phyloP scores from a whole-genome alignment of 2,888 invertebrate species.

The Drosophila algonquin region DNA sequence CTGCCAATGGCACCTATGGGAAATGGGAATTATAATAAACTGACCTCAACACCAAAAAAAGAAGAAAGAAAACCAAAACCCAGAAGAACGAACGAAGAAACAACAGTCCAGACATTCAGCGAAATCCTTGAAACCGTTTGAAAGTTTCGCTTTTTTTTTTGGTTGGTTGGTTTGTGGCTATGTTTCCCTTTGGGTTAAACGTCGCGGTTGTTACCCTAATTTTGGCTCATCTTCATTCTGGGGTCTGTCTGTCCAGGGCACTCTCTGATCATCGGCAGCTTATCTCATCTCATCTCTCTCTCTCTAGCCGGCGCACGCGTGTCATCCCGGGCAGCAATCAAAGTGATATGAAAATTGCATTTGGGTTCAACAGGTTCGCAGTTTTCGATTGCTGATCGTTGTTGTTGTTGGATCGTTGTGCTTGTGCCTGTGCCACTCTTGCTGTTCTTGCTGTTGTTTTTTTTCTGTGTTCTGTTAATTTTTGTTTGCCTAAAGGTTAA shows the following conservation, averaged over 20 bases:
- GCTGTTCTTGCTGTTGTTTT: constrained; percentile 29
- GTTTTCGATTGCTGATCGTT: constrained; percentile 48
- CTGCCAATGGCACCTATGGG: constrained; percentile 78
- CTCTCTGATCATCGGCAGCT: constrained; percentile 63
- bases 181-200: neutral
- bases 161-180: neutral
- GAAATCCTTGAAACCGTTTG: constrained; percentile 79
- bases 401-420: constrained; percentile 19
- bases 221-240: constrained; percentile 60
- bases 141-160: constrained; percentile 74
- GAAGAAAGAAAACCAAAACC: constrained; percentile 3
- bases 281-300: constrained; percentile 65
- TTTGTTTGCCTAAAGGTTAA: constrained; percentile 79
- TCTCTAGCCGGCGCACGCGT: constrained; percentile 71
- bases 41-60: constrained; percentile 56
- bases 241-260: neutral
- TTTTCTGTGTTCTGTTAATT: constrained; percentile 51
- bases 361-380: constrained; percentile 80
- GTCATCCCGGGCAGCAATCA: constrained; percentile 80
- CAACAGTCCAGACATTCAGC: constrained; percentile 13
- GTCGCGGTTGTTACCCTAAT: constrained; percentile 73
- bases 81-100: constrained; percentile 5
- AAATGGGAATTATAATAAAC: constrained; percentile 77
- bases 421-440: constrained; percentile 12
- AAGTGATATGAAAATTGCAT: constrained; percentile 82